Evolutionary conservation across 2,113 vertebrate genomes (phyloP).

Genomic region (Daboia siamensis): DNA sequence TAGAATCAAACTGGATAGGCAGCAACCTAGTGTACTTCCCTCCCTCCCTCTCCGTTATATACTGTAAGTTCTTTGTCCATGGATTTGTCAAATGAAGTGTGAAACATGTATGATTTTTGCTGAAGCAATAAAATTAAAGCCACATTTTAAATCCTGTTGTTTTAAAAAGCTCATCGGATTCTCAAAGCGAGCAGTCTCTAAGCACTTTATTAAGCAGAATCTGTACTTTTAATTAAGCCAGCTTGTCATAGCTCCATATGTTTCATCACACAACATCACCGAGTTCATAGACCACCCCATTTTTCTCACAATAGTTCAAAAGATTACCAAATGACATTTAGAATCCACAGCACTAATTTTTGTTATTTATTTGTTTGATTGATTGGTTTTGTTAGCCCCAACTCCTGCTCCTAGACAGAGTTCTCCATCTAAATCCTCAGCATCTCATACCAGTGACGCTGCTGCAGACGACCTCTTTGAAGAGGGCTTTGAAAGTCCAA

Average conservation of each 20-base stretch:
- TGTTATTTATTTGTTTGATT: background rate
- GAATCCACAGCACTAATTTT: background rate
- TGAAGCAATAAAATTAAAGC: background rate
- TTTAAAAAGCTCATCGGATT: background rate
- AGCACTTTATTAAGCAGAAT: background rate
- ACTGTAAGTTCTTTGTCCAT: background rate
- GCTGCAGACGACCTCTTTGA: slow-evolving; percentile 90
- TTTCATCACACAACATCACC: background rate
- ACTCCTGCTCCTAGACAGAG: slow-evolving; percentile 92
- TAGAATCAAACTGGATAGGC: background rate
- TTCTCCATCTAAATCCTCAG: slow-evolving; percentile 93
- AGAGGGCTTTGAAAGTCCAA: slow-evolving; percentile 93
- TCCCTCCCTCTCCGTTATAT: background rate
- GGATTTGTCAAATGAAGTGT: background rate
- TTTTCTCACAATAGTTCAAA: background rate
- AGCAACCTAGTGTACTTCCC: background rate
- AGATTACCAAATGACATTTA: background rate
- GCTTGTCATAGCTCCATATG: background rate
- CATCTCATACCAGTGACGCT: slow-evolving; percentile 89
- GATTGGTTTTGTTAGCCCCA: slow-evolving; percentile 75
- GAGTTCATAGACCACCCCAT: background rate
- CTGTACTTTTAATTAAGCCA: background rate
- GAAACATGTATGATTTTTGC: background rate
- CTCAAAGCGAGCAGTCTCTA: background rate
- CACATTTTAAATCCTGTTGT: background rate